Conservation (phyloP, 2,797 vertebrate genomes). For the Centroberyx gerrardi region DNA sequence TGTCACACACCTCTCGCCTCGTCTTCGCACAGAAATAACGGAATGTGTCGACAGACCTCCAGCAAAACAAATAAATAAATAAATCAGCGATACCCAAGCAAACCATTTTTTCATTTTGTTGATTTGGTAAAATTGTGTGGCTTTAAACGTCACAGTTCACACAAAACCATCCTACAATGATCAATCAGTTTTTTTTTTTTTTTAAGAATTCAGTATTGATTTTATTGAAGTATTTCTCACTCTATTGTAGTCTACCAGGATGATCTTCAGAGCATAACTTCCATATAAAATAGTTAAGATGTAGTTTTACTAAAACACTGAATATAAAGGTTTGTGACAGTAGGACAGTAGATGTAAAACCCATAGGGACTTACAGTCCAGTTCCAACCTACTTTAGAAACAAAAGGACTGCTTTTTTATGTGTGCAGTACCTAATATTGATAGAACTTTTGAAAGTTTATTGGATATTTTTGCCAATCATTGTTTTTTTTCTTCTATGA, state of each 20-base stretch:
- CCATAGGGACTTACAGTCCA: not conserved
- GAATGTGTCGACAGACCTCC: constrained; percentile 31
- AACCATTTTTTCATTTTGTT: not conserved
- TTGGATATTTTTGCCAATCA: constrained; percentile 19
- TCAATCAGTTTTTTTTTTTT: not conserved
- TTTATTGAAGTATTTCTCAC: not conserved
- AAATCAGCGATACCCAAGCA: not conserved
- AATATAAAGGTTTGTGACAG: not conserved
- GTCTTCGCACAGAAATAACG: constrained; percentile 25
- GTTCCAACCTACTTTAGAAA: not conserved
- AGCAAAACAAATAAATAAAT: constrained; percentile 31
- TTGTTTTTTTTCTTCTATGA: constrained; percentile 31
- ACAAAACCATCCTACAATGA: not conserved
- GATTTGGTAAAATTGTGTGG: not conserved
- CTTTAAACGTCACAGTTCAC: not conserved
- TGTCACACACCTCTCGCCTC: constrained; percentile 41
- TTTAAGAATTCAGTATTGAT: not conserved
- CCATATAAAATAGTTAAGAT: too few species aligned
- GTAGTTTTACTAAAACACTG: not conserved
- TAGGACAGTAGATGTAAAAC: not conserved
- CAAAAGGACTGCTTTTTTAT: not conserved
- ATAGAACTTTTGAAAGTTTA: constrained; percentile 1
- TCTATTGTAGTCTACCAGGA: not conserved
- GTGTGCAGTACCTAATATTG: not conserved
- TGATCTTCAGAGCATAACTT: not conserved